Conservation (phyloP, 2,797 vertebrate genomes). For the Masticophis lateralis region DNA sequence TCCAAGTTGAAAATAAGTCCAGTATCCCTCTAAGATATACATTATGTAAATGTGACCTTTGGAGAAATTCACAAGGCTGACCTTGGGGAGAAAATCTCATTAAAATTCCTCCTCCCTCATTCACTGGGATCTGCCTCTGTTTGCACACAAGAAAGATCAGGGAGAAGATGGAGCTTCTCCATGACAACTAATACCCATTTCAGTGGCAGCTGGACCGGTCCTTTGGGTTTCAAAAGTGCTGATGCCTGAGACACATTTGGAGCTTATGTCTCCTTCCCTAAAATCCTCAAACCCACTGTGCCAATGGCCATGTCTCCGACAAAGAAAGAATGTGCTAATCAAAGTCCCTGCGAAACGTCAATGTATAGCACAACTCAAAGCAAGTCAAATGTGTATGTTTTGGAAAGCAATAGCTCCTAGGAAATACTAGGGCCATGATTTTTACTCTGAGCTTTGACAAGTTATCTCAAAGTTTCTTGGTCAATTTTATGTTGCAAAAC, state of each 20-base stretch:
- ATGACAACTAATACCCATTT: not conserved
- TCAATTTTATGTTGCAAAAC: not conserved
- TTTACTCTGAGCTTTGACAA: not conserved
- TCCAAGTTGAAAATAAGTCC: not conserved
- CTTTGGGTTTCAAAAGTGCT: not conserved
- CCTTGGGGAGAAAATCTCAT: not conserved
- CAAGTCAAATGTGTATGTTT: not conserved
- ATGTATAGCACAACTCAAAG: slow-evolving; percentile 1
- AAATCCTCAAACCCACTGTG: not conserved
- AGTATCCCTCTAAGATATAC: not conserved
- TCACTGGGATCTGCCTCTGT: not conserved
- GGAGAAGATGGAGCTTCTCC: not conserved
- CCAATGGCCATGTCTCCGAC: not conserved
- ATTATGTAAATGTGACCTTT: not conserved
- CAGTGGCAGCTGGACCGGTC: not conserved
- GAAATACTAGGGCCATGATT: too few species aligned
- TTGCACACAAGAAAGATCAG: not conserved
- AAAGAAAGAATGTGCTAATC: not conserved
- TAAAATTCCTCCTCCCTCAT: not conserved
- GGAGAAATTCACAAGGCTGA: not conserved
- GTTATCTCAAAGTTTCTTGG: not conserved
- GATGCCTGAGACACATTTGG: not conserved
- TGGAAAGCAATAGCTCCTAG: not conserved
- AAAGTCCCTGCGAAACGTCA: not conserved
- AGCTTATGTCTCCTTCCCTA: not conserved